Evolutionary conservation across 2,888 invertebrate genomes (phyloP), one percentile per base, ranked within the genome.

Genomic region (Capitulum mitella): DNA sequence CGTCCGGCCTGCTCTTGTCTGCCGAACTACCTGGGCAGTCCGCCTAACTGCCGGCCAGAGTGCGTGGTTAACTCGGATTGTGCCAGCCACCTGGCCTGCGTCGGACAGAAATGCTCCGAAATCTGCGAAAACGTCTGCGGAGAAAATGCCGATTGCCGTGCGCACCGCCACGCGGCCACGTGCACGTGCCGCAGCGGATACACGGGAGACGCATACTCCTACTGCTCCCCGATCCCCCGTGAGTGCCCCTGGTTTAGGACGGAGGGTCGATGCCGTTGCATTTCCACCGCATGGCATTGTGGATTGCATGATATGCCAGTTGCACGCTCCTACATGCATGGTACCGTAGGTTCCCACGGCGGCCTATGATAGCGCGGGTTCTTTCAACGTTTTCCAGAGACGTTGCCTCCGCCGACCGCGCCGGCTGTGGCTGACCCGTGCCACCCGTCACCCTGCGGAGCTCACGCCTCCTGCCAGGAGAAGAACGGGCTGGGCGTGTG

Each of bases 41-140:
- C 90, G 54, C 79, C 48, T 29, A 78, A 80, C 16, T 84, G 83
- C 89, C 92, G 82, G 91, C 92, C 94, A 83, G 92, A 93, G 86
- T 94, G 94, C 85, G 90, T 92, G 82, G 90, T 92, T 80, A 93
- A 93, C 84, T 91, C 92, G 0, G 94, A 94, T 85, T 94, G 94
- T 84, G 84, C 88, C 92, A 85, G 89, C 91, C 82, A 82, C 78
- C 93, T 93, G 29, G 93, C 93, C 26, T 94, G 94, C 84, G 90
- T 93, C 48, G 90, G 91, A 82, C 92, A 77, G n/a, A 46, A 79
- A 77, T 93, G 93, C 84, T 86, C 86, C 80, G 91, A 93, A 84
- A 92, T 93, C 29, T 93, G 32, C 48, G 79, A 80, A 8, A 79
- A 80, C 14, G 70, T 92, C 12, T 83, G 84, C 78, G 83, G 83